A percentile compares a stretch with the other conserved stretches of the same genome.
phyloP scores from a whole-genome alignment of 1,140 invertebrate genomes.

The Kradibia gibbosae region DNA sequence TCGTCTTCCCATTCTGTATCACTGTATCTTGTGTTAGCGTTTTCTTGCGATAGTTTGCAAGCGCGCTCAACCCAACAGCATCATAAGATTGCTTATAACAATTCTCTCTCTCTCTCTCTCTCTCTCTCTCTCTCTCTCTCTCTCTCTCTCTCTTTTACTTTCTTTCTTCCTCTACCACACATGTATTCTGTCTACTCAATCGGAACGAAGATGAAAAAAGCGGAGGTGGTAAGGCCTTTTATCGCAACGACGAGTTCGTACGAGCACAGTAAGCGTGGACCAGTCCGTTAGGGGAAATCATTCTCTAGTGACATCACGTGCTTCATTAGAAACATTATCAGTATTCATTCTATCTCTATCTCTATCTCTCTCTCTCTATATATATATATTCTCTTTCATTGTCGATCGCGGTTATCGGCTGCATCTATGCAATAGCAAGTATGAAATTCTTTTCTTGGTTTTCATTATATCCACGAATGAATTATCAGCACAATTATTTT shows the following conservation, averaged over 20 bases:
- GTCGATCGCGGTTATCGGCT: constrained; percentile 41
- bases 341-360: not conserved
- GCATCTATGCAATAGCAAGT: not conserved
- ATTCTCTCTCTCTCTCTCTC: constrained; percentile 5
- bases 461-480: not conserved
- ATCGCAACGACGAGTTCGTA: constrained; percentile 14
- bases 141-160: not conserved
- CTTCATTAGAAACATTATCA: constrained; percentile 39
- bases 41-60: not conserved
- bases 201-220: constrained; percentile 25
- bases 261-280: not conserved
- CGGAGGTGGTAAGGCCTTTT: constrained; percentile 1
- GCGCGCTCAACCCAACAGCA: not conserved
- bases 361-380: constrained; percentile 6
- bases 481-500: not conserved
- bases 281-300: constrained; percentile 17
- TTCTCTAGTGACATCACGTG: constrained; percentile 42
- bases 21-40: constrained; percentile 9
- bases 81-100: constrained; percentile 12
- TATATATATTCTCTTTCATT: too few relatives aligned
- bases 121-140: not conserved
- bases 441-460: not conserved
- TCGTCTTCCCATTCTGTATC: constrained; percentile 7
- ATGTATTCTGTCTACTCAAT: not conserved
- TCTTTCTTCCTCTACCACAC: not conserved